phyloP scores from a whole-genome alignment of 2,888 invertebrate genomes.

The Drosophila melanosoma region DNA sequence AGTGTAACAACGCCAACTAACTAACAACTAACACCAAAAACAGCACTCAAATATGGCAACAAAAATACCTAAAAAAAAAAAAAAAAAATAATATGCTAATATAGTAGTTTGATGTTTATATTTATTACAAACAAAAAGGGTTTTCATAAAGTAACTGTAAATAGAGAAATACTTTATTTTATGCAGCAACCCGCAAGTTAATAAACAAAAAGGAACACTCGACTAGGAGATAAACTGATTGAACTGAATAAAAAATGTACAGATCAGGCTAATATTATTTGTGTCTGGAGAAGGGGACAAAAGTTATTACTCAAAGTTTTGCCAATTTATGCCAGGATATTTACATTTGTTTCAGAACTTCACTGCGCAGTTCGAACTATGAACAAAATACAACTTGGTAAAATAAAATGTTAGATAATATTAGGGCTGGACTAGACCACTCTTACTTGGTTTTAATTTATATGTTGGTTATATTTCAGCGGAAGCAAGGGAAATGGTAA shows the following conservation, averaged over 20 bases:
- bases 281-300: slow-evolving; percentile 5
- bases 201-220: slow-evolving; percentile 25
- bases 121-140: not conserved
- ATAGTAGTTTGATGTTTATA: not conserved
- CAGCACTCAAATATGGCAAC: slow-evolving; percentile 28
- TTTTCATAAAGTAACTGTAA: not conserved
- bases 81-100: not conserved
- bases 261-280: slow-evolving; percentile 44
- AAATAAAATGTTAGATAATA: not conserved
- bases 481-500: not conserved
- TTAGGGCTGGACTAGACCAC: not conserved
- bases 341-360: slow-evolving; percentile 17
- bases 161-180: not conserved
- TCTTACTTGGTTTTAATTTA: not conserved
- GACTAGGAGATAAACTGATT: slow-evolving; percentile 34
- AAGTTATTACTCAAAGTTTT: slow-evolving; percentile 4
- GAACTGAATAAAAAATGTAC: slow-evolving; percentile 43
- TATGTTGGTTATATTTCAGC: not conserved
- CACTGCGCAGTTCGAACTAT: not conserved
- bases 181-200: not conserved
- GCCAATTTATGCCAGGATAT: slow-evolving; percentile 2
- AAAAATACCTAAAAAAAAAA: slow-evolving; percentile 3
- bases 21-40: slow-evolving; percentile 52
- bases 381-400: not conserved
- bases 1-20: slow-evolving; percentile 52